phyloP scores from a whole-genome alignment of 2,797 vertebrate species.

The Micromesistius poutassou region DNA sequence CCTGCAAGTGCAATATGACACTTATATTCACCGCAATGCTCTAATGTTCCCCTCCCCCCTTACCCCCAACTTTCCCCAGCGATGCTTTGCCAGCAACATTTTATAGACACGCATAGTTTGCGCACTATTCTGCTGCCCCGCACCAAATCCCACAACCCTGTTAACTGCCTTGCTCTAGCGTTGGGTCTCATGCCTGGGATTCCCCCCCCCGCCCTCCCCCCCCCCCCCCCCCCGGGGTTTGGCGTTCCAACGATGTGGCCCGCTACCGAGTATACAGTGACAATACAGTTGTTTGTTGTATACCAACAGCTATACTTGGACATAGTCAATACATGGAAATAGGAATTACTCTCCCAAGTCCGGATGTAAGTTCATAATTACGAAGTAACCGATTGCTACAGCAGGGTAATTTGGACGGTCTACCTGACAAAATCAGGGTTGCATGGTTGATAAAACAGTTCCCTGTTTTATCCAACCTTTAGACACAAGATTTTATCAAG shows the following conservation, averaged over 20 bases:
- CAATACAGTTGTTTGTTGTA: not conserved
- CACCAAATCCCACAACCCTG: not conserved
- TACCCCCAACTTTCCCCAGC: not conserved
- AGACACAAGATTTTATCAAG: too few species aligned
- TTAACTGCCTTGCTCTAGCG: slow-evolving; percentile 1
- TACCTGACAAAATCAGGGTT: too few species aligned
- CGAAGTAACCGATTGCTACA: not conserved
- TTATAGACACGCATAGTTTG: not conserved
- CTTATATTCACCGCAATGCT: not conserved
- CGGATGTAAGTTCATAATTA: not conserved
- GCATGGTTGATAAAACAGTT: too few species aligned
- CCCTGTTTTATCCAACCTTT: too few species aligned
- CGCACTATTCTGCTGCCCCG: not conserved
- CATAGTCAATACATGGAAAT: not conserved
- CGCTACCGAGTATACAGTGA: not conserved
- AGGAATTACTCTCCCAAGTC: not conserved
- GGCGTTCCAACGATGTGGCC: not conserved
- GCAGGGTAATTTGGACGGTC: not conserved
- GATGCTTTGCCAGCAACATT: not conserved
- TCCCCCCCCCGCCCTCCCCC: not conserved
- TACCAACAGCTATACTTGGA: not conserved
- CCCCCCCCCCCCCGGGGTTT: not conserved
- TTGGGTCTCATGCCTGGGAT: slow-evolving; percentile 5
- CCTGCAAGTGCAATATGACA: not conserved
- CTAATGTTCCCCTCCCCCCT: not conserved